Base-by-base conservation (phyloP, 2,113 vertebrate genomes). In the Boleophthalmus pectinirostris region DNA sequence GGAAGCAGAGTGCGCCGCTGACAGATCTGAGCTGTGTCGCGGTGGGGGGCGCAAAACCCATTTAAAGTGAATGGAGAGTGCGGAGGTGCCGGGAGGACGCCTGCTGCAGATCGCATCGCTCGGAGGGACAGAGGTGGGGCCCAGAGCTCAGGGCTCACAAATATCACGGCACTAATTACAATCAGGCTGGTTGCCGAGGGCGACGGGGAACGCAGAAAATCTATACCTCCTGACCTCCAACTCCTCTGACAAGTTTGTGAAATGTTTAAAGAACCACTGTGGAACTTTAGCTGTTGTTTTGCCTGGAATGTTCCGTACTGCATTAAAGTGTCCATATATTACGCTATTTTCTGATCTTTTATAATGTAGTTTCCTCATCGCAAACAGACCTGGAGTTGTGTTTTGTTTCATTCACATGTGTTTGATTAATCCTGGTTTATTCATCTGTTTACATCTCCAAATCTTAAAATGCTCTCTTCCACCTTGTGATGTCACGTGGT, bases 91-190 rank as follows among this genome's bases (percentile, higher is more conserved):
- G 57, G 7, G 58, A 18, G 58, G 25, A 61, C 14, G 24, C 58
- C 25, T 20, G 58, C 58, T 61, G 58, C 58, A 61, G 24, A 33
- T 33, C 13, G 58, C 15, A 61, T 33, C 10, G 23, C 56, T 25
- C 56, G 13, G 56, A 58, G 23, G 56, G 56, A 58, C 56, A 14
- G 56, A 58, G 56, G 56, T 24, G 56, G 56, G 56, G 21, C 56
- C 3, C 11, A 9, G 14, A 24, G 56, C 56, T 25, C 23, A 18
- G 8, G 8, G 8, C n/a, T 20, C 5, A 11, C 23, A 58, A 58
- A 58, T 58, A 58, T 25, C 56, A 58, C 56, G 24, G 56, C 56
- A 6, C 56, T 58, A 58, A 58, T 58, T 58, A 58, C 24, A 23
- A 58, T 58, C 21, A 58, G 2, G 23, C 3, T 58, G 21, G 23